phyloP scores from a whole-genome alignment of 2,113 vertebrate genomes.

The Hyaena hyaena region DNA sequence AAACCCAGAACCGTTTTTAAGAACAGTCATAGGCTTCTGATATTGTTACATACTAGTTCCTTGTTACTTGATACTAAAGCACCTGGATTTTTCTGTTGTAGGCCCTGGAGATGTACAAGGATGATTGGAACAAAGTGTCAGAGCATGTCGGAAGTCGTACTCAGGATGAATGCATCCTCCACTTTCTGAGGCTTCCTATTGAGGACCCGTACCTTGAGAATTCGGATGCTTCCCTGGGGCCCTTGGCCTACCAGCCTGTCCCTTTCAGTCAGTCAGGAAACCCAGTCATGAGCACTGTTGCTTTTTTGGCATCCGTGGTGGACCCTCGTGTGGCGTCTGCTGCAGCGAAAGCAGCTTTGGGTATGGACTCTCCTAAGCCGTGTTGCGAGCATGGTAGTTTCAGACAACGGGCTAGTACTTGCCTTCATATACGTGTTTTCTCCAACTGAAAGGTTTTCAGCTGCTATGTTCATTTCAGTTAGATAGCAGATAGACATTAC shows the following conservation, averaged over 20 bases:
- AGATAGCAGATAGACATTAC: neutral
- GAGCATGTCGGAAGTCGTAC: conserved; percentile 98
- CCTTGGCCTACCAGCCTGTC: conserved; percentile 96
- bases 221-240: conserved; percentile 93
- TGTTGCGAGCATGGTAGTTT: fast-evolving
- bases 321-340: conserved; percentile 97
- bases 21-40: neutral
- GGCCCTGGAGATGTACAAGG: conserved; percentile 99
- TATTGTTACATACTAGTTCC: neutral
- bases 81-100: conserved; percentile 66
- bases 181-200: conserved; percentile 96
- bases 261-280: conserved; percentile 99
- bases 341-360: conserved; percentile 94
- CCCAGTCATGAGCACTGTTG: conserved; percentile 98
- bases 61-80: neutral
- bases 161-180: conserved; percentile 98
- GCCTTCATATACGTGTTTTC: neutral
- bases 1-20: neutral
- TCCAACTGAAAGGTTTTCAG: neutral
- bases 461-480: neutral
- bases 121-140: conserved; percentile 99
- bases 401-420: neutral
- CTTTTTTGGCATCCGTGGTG: conserved; percentile 97
- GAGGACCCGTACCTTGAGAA: conserved; percentile 98
- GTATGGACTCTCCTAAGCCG: conserved; percentile 76